Evolutionary conservation across 2,888 invertebrate genomes (phyloP).

Genomic region (Lasioglossum villosulum): DNA sequence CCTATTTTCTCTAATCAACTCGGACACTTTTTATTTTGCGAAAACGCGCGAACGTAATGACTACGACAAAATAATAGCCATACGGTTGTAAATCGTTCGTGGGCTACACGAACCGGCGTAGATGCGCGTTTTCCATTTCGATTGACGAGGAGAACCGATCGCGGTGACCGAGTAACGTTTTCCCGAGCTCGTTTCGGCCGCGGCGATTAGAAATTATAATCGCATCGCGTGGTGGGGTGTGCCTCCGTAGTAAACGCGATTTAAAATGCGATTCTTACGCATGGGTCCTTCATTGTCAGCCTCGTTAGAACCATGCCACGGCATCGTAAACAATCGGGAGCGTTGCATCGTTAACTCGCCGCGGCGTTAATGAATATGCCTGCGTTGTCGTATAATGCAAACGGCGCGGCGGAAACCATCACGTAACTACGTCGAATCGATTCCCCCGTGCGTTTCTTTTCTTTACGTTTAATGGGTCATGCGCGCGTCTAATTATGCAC

Average conservation of each 20-base stretch:
- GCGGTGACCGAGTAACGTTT: background rate
- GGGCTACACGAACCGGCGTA: background rate
- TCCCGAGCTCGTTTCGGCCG: background rate
- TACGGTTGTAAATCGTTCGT: background rate
- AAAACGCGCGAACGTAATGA: background rate
- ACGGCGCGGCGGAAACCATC: constrained; percentile 60
- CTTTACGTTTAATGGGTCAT: constrained; percentile 33
- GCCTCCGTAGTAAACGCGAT: constrained; percentile 25
- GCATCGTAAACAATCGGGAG: constrained; percentile 61
- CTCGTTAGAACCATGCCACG: constrained; percentile 53
- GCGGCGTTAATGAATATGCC: constrained; percentile 65
- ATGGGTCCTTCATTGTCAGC: constrained; percentile 49
- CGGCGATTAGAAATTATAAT: constrained; percentile 44
- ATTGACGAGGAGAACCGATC: background rate
- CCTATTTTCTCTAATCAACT: background rate
- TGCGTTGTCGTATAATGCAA: constrained; percentile 46
- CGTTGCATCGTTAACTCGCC: constrained; percentile 61
- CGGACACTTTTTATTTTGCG: background rate
- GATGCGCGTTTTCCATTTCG: background rate
- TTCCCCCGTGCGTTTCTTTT: constrained; percentile 16
- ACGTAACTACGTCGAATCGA: constrained; percentile 56
- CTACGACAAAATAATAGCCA: background rate
- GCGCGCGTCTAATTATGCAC: background rate
- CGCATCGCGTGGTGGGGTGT: background rate
- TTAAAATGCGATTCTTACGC: constrained; percentile 45